phyloP scores from a whole-genome alignment of 2,888 invertebrate species.

The Gortyna flavago region DNA sequence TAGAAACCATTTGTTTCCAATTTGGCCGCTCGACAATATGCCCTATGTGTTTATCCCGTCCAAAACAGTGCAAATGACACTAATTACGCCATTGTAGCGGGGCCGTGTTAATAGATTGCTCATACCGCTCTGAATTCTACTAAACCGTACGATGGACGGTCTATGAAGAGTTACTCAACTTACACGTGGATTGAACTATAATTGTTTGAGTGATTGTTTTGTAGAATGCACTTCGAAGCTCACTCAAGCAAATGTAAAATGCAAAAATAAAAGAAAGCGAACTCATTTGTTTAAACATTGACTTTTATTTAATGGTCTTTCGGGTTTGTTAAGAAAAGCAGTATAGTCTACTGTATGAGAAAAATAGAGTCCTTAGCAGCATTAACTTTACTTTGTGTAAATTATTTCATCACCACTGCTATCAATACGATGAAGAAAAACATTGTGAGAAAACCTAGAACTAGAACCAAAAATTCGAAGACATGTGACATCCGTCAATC shows the following conservation, averaged over 20 bases:
- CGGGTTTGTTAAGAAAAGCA: neutral
- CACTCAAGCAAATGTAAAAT: neutral
- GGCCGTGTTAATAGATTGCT: slow-evolving; percentile 84
- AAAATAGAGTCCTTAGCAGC: neutral
- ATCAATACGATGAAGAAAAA: neutral
- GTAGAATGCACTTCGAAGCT: slow-evolving; percentile 4
- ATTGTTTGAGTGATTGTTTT: neutral
- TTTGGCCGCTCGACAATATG: slow-evolving; percentile 85
- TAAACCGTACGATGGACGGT: slow-evolving; percentile 64
- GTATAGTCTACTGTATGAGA: neutral
- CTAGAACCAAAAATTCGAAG: neutral
- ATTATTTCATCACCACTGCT: too few species aligned
- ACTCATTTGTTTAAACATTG: neutral
- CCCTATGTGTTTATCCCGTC: slow-evolving; percentile 88
- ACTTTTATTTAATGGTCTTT: neutral
- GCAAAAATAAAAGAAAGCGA: neutral
- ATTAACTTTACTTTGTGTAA: neutral
- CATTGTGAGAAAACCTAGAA: neutral
- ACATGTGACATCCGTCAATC: too few species aligned
- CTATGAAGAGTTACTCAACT: slow-evolving; percentile 42
- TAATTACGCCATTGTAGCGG: slow-evolving; percentile 85
- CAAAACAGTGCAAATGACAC: slow-evolving; percentile 89
- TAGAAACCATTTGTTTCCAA: slow-evolving; percentile 87
- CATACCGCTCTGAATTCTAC: slow-evolving; percentile 81
- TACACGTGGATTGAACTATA: slow-evolving; percentile 16